Evolutionary conservation across 2,888 invertebrate species (phyloP).

Genomic region (Pollenia griseotomentosa): DNA sequence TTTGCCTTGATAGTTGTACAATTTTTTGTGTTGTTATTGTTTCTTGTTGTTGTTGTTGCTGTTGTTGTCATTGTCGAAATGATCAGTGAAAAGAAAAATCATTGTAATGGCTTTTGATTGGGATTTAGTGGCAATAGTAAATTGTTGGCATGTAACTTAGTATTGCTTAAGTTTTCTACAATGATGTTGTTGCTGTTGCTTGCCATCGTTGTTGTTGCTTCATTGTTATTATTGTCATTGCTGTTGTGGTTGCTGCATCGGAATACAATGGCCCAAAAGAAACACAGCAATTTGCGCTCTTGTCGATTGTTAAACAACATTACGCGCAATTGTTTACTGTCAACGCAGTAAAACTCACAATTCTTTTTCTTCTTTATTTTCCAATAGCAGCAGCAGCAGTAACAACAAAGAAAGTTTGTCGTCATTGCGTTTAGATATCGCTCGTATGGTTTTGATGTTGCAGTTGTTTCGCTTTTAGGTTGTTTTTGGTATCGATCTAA

Average conservation of each 20-base stretch:
- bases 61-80: slow-evolving; percentile 53
- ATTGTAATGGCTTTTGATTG: slow-evolving; percentile 73
- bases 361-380: slow-evolving; percentile 39
- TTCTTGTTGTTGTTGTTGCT: slow-evolving; percentile 29
- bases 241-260: not conserved
- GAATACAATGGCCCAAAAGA: slow-evolving; percentile 64
- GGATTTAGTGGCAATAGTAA: slow-evolving; percentile 70
- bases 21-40: slow-evolving; percentile 5
- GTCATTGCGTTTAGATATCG: slow-evolving; percentile 48
- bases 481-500: slow-evolving; percentile 68
- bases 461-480: slow-evolving; percentile 36
- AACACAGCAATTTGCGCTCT: slow-evolving; percentile 75
- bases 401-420: slow-evolving; percentile 61
- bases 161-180: slow-evolving; percentile 31
- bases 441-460: slow-evolving; percentile 53
- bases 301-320: slow-evolving; percentile 75
- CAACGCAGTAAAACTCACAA: slow-evolving; percentile 73
- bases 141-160: slow-evolving; percentile 62
- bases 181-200: slow-evolving; percentile 18
- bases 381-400: not conserved
- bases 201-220: slow-evolving; percentile 28
- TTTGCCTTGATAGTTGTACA: slow-evolving; percentile 6
- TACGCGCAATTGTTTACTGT: slow-evolving; percentile 75
- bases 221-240: slow-evolving; percentile 45
- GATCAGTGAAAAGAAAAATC: slow-evolving; percentile 69